Percentiles rank a stretch among this genome's conserved stretches.
phyloP scores from a whole-genome alignment of 2,797 vertebrate species.

The Hydrocynus forskahlii region DNA sequence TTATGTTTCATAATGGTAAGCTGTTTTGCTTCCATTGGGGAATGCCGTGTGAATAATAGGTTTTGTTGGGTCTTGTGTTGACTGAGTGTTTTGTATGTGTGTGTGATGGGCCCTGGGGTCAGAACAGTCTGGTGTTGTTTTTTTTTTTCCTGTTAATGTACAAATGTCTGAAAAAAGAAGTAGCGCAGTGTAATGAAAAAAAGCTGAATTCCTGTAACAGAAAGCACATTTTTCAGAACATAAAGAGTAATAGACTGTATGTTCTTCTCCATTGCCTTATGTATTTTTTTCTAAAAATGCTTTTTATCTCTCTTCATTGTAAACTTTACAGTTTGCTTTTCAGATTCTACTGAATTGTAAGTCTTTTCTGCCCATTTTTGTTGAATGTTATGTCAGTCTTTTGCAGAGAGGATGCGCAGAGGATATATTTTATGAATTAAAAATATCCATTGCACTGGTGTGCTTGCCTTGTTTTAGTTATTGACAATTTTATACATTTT shows the following conservation, averaged over 20 bases:
- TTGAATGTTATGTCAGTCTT: not conserved
- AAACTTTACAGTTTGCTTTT: not conserved
- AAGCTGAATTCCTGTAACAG: not conserved
- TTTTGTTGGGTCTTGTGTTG: not conserved
- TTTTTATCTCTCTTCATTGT: not conserved
- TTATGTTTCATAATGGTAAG: not conserved
- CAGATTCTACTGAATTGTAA: not conserved
- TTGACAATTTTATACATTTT: not conserved
- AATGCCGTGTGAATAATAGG: not conserved
- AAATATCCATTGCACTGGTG: not conserved
- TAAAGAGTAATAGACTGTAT: slow-evolving; percentile 25
- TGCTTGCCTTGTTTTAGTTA: not conserved
- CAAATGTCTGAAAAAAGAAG: not conserved
- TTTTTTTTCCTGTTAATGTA: not conserved
- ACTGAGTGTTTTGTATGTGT: no score
- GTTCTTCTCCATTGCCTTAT: not conserved
- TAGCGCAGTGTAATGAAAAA: not conserved
- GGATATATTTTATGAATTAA: not conserved
- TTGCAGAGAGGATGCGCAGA: not conserved
- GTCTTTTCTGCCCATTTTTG: not conserved
- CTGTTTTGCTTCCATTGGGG: not conserved
- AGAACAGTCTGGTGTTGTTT: not conserved
- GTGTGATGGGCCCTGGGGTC: not conserved
- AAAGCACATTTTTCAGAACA: not conserved
- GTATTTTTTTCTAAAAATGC: not conserved